Conservation (phyloP, 2,888 invertebrate genomes). For the Sialis fuliginosa region DNA sequence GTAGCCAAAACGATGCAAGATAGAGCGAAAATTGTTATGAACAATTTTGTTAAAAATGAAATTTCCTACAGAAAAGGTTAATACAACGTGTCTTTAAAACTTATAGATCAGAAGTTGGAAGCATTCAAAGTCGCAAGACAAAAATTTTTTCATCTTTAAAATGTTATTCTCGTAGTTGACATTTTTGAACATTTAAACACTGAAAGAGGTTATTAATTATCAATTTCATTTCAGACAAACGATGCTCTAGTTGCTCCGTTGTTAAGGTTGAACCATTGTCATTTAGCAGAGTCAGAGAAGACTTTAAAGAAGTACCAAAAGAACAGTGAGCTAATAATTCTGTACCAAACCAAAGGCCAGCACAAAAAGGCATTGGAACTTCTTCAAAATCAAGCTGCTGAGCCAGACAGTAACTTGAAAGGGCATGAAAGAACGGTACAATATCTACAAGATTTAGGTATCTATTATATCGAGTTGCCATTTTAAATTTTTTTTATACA, state of each 20-base stretch:
- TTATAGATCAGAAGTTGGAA: no score
- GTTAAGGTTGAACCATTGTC: constrained; percentile 79
- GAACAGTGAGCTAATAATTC: constrained; percentile 80
- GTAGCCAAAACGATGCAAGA: no score
- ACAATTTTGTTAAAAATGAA: no score
- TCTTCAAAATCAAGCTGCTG: constrained; percentile 56
- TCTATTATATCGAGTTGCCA: no score
- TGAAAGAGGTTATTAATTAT: background rate
- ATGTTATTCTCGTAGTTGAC: no score
- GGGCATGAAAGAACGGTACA: constrained; percentile 73
- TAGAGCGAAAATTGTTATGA: no score
- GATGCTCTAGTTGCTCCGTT: constrained; percentile 87
- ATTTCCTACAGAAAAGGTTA: no score
- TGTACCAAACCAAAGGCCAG: constrained; percentile 87
- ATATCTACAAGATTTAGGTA: constrained; percentile 84
- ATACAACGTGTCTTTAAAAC: no score
- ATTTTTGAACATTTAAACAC: constrained; percentile 2
- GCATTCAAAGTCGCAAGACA: no score
- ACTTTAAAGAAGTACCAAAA: constrained; percentile 75
- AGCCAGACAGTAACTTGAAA: constrained; percentile 56
- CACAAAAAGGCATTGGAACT: constrained; percentile 84
- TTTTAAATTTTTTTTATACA: no score
- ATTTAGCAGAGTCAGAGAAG: constrained; percentile 83
- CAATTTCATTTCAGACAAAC: constrained; percentile 52
- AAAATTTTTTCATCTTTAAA: no score